A percentile compares a stretch with the other conserved stretches of the same genome.
Evolutionary conservation across 2,797 vertebrate species (phyloP).

Genomic region (Sebastes hubbsi): DNA sequence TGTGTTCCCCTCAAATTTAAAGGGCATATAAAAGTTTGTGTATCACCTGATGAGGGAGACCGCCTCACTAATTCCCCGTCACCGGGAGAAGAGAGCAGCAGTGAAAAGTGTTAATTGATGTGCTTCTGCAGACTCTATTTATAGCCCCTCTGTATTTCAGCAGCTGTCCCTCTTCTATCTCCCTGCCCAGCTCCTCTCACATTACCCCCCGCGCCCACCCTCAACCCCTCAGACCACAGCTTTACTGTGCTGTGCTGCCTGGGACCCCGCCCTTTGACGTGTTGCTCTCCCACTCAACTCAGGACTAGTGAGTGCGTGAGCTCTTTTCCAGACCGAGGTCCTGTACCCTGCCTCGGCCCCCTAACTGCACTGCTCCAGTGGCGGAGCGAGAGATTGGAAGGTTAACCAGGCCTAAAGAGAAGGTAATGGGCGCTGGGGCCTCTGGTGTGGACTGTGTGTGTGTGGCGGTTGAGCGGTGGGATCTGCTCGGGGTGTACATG

Average conservation of each 20-base stretch:
- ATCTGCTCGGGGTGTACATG: slow-evolving; percentile 59
- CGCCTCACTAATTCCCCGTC: slow-evolving; percentile 23
- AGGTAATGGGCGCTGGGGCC: slow-evolving; percentile 73
- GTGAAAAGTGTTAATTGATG: slow-evolving; percentile 50
- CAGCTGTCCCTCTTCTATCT: slow-evolving; percentile 75
- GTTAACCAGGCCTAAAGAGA: slow-evolving; percentile 72
- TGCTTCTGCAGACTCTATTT: slow-evolving; percentile 67
- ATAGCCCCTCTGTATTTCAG: slow-evolving; percentile 65
- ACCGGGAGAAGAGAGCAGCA: slow-evolving; percentile 15
- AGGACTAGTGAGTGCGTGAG: slow-evolving; percentile 29
- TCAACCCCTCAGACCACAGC: slow-evolving; percentile 30
- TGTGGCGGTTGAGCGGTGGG: slow-evolving; percentile 12
- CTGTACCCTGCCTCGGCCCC: slow-evolving; percentile 34
- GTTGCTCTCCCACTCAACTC: slow-evolving; percentile 48
- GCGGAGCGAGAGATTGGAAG: slow-evolving; percentile 68
- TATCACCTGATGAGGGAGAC: slow-evolving; percentile 1
- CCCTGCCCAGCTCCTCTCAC: slow-evolving; percentile 58
- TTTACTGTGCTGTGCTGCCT: slow-evolving; percentile 33
- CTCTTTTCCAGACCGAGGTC: slow-evolving; percentile 46
- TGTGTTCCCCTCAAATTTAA: neutral
- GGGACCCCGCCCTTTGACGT: slow-evolving; percentile 54
- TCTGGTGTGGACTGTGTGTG: slow-evolving; percentile 55
- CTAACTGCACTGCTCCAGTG: slow-evolving; percentile 22
- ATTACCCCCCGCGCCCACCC: slow-evolving; percentile 40
- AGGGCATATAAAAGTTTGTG: neutral